phyloP scores from a whole-genome alignment of 2,797 vertebrate species.

The Eupleurogrammus muticus region DNA sequence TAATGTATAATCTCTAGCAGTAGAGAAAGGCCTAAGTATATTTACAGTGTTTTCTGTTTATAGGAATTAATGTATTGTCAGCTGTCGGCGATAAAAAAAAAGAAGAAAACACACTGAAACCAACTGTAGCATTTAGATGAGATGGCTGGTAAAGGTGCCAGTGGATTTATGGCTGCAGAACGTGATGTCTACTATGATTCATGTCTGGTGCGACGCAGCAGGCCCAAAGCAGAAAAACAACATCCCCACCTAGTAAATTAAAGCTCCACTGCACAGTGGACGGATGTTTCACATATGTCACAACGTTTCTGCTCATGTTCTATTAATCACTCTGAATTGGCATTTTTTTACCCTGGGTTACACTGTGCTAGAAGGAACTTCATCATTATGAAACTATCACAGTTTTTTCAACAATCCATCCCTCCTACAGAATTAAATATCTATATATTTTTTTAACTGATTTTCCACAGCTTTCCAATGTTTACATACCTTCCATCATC shows the following conservation, averaged over 20 bases:
- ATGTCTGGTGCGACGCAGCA: slow-evolving; percentile 35
- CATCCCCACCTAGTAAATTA: slow-evolving; percentile 42
- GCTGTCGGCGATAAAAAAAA: slow-evolving; percentile 21
- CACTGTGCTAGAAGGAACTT: neutral
- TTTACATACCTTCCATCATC: neutral
- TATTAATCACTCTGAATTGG: neutral
- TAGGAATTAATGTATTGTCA: neutral
- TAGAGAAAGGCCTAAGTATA: neutral
- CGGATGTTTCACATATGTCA: slow-evolving; percentile 1
- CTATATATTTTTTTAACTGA: neutral
- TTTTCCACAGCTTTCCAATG: neutral
- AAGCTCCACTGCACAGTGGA: slow-evolving; percentile 3
- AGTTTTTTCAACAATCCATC: neutral
- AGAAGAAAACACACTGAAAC: slow-evolving; percentile 18
- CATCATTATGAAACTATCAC: neutral
- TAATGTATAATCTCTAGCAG: neutral
- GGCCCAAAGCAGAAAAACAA: slow-evolving; percentile 31
- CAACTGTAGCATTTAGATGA: slow-evolving; percentile 13
- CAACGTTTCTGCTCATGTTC: neutral
- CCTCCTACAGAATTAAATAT: neutral
- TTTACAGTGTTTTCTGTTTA: slow-evolving; percentile 5
- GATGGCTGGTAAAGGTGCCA: slow-evolving; percentile 38
- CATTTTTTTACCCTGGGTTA: neutral
- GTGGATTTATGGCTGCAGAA: slow-evolving; percentile 54
- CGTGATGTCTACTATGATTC: slow-evolving; percentile 55